Percentiles rank a stretch among this genome's conserved stretches.
Evolutionary conservation across 2,113 vertebrate species (phyloP).

Genomic region (Passer domesticus): DNA sequence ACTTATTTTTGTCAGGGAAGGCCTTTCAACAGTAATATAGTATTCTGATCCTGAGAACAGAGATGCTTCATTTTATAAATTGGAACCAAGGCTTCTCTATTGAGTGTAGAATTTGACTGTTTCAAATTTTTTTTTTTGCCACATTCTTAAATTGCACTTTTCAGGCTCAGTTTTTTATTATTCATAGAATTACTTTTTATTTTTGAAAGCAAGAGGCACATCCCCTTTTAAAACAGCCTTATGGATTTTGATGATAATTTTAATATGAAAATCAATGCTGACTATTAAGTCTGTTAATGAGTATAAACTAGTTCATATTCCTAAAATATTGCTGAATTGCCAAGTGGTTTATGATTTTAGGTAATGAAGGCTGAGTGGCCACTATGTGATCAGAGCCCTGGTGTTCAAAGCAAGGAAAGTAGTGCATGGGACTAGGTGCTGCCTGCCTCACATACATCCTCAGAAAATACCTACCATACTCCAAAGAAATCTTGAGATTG

Average conservation of each 20-base stretch:
- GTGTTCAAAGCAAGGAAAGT: background rate
- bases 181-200: background rate
- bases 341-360: background rate
- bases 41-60: background rate
- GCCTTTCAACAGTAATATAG: background rate
- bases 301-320: background rate
- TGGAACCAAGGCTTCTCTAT: background rate
- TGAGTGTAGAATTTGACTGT: background rate
- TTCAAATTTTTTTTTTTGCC: background rate
- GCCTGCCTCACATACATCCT: background rate
- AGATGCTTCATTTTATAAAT: conserved; percentile 12
- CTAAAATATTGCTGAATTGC: background rate
- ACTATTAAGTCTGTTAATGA: background rate
- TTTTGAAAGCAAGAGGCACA: background rate
- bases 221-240: background rate
- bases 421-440: background rate
- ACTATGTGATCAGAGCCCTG: background rate
- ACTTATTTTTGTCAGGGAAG: conserved; percentile 18
- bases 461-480: background rate
- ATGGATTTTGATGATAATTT: background rate
- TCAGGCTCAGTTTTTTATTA: background rate
- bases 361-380: background rate
- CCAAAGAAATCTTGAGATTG: background rate
- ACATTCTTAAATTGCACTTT: background rate
- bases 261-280: background rate